Conservation (phyloP, 2,113 vertebrate genomes). For the Bostrychus sinensis region DNA sequence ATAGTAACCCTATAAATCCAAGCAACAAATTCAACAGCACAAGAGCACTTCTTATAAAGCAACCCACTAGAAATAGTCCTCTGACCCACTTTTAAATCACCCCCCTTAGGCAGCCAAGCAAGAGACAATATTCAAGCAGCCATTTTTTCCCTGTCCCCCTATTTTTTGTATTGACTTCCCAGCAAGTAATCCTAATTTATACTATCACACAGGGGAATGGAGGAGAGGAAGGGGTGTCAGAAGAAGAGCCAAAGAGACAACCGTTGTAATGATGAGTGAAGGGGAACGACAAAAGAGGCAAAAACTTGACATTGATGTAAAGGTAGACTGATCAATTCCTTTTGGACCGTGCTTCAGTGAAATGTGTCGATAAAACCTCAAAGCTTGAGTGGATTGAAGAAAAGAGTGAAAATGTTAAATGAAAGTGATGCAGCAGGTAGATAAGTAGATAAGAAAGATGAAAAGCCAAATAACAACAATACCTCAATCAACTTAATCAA, state of each 20-base stretch:
- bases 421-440: too few relatives aligned
- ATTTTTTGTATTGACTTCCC: constrained; percentile 5
- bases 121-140: constrained; percentile 13
- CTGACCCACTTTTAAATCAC: constrained; percentile 42
- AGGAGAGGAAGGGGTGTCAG: neutral
- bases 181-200: constrained; percentile 13
- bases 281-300: neutral
- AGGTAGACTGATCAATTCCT: constrained; percentile 46
- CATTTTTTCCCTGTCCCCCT: constrained; percentile 20
- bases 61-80: constrained; percentile 34
- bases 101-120: constrained; percentile 28
- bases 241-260: constrained; percentile 9
- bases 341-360: constrained; percentile 29
- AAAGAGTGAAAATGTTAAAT: too few relatives aligned
- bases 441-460: neutral
- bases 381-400: constrained; percentile 34
- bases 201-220: neutral
- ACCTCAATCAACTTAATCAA: neutral
- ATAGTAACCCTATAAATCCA: constrained; percentile 19
- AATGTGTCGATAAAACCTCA: constrained; percentile 47
- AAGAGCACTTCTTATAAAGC: constrained; percentile 19
- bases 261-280: neutral
- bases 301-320: constrained; percentile 39
- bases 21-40: constrained; percentile 35
- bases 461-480: neutral